Evolutionary conservation across 2,797 vertebrate species (phyloP).

Genomic region (Sebastolobus alascanus): DNA sequence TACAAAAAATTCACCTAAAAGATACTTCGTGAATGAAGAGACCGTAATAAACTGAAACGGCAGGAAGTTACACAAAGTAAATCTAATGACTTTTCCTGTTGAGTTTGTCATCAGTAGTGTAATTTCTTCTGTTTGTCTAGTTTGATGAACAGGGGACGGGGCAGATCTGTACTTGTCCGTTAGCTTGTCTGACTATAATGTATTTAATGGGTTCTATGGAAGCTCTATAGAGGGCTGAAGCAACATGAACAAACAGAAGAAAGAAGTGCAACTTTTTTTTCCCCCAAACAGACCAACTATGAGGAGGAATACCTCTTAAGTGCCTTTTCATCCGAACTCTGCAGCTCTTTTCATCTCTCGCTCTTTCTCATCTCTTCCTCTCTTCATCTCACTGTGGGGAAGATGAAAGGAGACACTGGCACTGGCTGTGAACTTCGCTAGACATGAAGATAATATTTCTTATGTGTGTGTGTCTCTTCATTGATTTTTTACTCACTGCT

Average conservation of each 20-base stretch:
- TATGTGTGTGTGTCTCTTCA: neutral
- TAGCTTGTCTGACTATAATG: neutral
- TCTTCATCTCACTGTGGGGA: conserved; percentile 50
- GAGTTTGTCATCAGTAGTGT: neutral
- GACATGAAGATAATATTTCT: conserved; percentile 32
- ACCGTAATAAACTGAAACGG: neutral
- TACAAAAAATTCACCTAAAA: neutral
- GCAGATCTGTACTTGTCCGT: neutral
- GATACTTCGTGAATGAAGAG: neutral
- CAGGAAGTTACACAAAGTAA: neutral
- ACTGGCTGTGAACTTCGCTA: conserved; percentile 45
- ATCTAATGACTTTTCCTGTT: too few species aligned
- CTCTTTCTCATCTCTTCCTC: conserved; percentile 53
- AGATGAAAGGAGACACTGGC: conserved; percentile 68
- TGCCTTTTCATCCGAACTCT: conserved; percentile 43
- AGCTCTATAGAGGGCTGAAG: neutral
- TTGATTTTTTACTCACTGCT: conserved; percentile 27
- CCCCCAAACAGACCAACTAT: conserved; percentile 25
- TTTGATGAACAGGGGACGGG: neutral
- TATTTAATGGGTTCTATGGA: neutral
- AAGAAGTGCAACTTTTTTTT: conserved; percentile 4
- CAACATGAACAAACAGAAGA: conserved; percentile 10
- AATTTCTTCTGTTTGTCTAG: neutral
- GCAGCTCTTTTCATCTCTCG: conserved; percentile 55
- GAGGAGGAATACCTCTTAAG: conserved; percentile 47